Evolutionary conservation across 1,140 invertebrate species (phyloP).

Genomic region (Bombus ignitus): DNA sequence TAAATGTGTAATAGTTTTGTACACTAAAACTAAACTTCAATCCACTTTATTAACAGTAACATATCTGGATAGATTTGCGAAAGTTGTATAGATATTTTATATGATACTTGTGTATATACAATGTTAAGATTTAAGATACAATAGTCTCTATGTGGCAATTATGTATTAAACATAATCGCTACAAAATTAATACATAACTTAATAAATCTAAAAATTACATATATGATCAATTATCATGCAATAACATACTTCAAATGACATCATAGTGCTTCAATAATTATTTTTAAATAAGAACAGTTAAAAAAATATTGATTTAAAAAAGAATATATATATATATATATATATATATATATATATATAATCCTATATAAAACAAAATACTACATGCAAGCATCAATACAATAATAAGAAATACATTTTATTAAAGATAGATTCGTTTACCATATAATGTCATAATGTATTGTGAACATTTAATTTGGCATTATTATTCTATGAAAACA

Average conservation of each 20-base stretch:
- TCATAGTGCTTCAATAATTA: constrained; percentile 11
- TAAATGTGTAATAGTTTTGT: neutral
- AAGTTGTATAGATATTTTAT: constrained; percentile 3
- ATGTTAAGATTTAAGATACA: neutral
- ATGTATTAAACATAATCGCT: neutral
- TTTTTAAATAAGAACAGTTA: neutral
- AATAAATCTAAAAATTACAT: constrained; percentile 21
- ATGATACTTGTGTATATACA: neutral
- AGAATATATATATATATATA: neutral
- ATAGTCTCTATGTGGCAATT: neutral
- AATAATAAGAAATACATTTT: constrained; percentile 31
- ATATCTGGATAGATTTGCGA: constrained; percentile 23
- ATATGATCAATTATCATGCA: constrained; percentile 37
- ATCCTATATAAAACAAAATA: neutral
- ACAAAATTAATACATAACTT: constrained; percentile 11
- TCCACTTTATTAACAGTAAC: constrained; percentile 6
- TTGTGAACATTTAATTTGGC: constrained; percentile 39
- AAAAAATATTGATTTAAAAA: neutral
- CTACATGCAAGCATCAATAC: constrained; percentile 24
- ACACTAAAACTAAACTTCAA: constrained; percentile 4
- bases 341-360: neutral
- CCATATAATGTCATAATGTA: constrained; percentile 54
- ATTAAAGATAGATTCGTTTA: constrained; percentile 24
- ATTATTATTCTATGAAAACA: constrained; percentile 34
- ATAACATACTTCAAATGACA: constrained; percentile 14